Percentiles rank a stretch among this genome's conserved stretches.
Conservation (phyloP, 2,113 vertebrate species). For the Solenodon paradoxus region DNA sequence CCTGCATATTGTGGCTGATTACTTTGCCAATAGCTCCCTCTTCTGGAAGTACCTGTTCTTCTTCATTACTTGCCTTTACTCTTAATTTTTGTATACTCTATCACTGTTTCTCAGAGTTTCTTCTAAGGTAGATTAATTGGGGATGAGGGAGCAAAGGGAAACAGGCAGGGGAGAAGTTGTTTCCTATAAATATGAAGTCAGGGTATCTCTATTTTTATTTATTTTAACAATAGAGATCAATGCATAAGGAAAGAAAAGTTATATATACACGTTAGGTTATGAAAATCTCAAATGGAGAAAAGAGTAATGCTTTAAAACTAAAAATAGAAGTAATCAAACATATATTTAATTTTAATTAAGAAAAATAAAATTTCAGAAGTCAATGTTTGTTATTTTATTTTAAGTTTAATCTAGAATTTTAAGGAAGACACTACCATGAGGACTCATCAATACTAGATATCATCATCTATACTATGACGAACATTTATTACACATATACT, state of each 20-base stretch:
- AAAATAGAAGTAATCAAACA: slow-evolving; percentile 17
- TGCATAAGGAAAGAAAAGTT: slow-evolving; percentile 13
- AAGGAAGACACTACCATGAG: background rate
- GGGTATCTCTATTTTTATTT: background rate
- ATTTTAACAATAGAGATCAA: background rate
- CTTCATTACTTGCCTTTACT: background rate
- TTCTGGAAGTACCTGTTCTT: slow-evolving; percentile 29
- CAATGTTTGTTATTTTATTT: background rate
- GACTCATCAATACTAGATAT: background rate
- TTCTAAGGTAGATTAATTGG: background rate
- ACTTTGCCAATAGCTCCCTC: slow-evolving; percentile 53
- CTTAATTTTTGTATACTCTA: background rate
- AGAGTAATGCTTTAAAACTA: background rate
- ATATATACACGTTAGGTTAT: background rate
- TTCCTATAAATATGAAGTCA: background rate
- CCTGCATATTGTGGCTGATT: background rate
- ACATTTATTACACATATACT: background rate
- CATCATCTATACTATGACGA: background rate
- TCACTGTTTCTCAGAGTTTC: background rate
- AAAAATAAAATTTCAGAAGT: background rate
- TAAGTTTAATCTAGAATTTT: background rate
- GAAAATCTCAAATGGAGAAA: slow-evolving; percentile 24
- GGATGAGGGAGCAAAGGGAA: background rate
- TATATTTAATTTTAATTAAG: slow-evolving; percentile 17
- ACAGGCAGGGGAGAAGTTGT: background rate